Evolutionary conservation across 2,888 invertebrate genomes (phyloP), one percentile per base, ranked within the genome.

Genomic region (Phengaris alcon): DNA sequence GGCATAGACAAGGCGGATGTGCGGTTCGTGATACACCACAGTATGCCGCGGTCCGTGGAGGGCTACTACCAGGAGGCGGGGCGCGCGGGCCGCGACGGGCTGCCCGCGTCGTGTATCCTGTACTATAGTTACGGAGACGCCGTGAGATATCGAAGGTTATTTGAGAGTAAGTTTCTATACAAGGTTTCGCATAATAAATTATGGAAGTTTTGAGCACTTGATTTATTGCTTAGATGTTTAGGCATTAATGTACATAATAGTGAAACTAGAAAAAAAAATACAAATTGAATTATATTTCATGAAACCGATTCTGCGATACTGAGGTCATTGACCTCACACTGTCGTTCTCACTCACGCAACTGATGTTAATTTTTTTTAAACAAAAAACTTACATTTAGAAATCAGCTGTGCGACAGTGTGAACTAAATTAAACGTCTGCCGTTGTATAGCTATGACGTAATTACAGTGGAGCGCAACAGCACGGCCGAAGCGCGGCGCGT

Each of bases 1-100:
- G 99, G 99, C 22, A 99, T 99, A 78, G 99, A 99, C 91, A 99
- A 99, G 85, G 97, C 99, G 1, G 98, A 99, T 93, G 97, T 99
- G 10, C 96, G 99, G 3, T 99, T 96, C 91, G 99, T 99, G 3
- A 95, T 99, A 75, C 99, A 99, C 88, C 97, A 97, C 89, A 97
- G 98, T 5, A 85, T 99, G 84, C 98, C 99, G 55, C 98, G 98
- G 93, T 98, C 98, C 0, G 96, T 99, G 81, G 99, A 99, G 90
- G 98, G 98, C 0, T 99, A 98, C 88, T 99, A 99, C 92, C 99
- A 99, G 89, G 99, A 99, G 93, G 97, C 98, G 13, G 99, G 99
- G 2, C 94, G 99, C 75, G 99, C 99, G 7, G 99, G 99, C 0
- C 94, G 99, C 73, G 99, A 99, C 89, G 98, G 98, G 0, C 96